Base-by-base conservation (phyloP, 2,888 invertebrate genomes). In the Cryptocephalus primarius region DNA sequence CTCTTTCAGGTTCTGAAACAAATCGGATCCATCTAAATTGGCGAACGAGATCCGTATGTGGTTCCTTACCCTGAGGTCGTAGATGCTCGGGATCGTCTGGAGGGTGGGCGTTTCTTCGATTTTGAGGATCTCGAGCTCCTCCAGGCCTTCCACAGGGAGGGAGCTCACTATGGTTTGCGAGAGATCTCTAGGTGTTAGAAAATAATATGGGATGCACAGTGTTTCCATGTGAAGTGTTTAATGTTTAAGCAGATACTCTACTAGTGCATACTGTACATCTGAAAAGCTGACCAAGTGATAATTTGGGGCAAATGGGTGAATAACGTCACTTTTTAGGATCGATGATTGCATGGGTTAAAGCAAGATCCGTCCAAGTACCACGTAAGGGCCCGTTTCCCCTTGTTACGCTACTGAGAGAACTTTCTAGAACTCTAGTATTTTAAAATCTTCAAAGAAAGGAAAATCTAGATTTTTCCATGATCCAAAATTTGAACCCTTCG, bases 1-100 rank as follows among this genome's bases (percentile, higher is more conserved):
- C 60, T 75, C 75, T 63, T 80, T 76, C 51, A 88, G 69, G 62
- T 77, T 76, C 86, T 87, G 66, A 4, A 55, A 54, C 39, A 45
- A 45, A 43, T 34, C 8, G 33, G 32, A 33, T 43, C 36, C 12
- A 4, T 22, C 22, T 2, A 22, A 22, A 22, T 2, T 22, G 22
- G 22, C 22, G 22, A 6, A 22, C 22, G 22, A 22, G 22, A 22
- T 36, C 36, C 36, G 36, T 6, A 34, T 34, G n/a, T n/a, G n/a
- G 22, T 22, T 6, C 22, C 22, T 71, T 65, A 83, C 86, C 74
- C 78, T 76, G 63, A 89, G 83, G 63, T 86, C 81, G 59, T 88
- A 85, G 53, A 90, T 84, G 43, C 88, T 87, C 9, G 90, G 90
- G 60, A 91, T 85, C 43, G 82, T 82, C 65, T 84, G 86, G 56